Evolutionary conservation across 1,140 invertebrate species (phyloP).

Genomic region (Drosophila ananassae): DNA sequence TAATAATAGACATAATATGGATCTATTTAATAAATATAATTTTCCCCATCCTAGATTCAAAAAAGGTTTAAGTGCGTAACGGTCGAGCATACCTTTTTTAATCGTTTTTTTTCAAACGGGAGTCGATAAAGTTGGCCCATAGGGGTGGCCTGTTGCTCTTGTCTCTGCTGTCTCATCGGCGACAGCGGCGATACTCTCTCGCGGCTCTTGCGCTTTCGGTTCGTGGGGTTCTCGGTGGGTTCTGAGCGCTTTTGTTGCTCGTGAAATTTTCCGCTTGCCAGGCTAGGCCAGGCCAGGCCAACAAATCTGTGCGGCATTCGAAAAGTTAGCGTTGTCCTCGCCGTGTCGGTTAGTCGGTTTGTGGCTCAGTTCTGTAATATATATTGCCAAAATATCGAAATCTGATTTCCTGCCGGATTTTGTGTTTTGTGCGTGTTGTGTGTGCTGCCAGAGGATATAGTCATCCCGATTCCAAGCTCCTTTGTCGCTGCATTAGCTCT

Average conservation of each 20-base stretch:
- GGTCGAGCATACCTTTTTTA: background rate
- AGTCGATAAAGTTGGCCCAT: constrained; percentile 36
- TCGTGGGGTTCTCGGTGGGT: constrained; percentile 53
- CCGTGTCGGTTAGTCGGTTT: constrained; percentile 16
- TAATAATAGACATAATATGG: too few species aligned
- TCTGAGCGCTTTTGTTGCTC: constrained; percentile 46
- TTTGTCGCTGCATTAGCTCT: constrained; percentile 45
- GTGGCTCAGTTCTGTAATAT: background rate
- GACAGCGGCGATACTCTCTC: constrained; percentile 19
- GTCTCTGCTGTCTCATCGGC: constrained; percentile 8
- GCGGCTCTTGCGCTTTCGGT: constrained; percentile 29
- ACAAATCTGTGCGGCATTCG: constrained; percentile 49
- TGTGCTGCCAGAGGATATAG: constrained; percentile 25
- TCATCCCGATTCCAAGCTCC: constrained; percentile 37
- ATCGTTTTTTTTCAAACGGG: background rate
- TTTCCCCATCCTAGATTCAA: too few species aligned
- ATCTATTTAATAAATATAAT: too few species aligned
- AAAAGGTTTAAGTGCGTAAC: too few species aligned
- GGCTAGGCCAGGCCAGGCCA: background rate
- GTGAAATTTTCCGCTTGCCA: constrained; percentile 73
- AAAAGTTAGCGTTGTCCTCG: constrained; percentile 51
- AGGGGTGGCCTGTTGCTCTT: constrained; percentile 69
- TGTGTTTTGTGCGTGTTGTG: constrained; percentile 58
- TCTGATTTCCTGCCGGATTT: constrained; percentile 18
- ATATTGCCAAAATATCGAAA: constrained; percentile 28